phyloP scores from a whole-genome alignment of 2,797 vertebrate genomes.

The Rhadinocentrus ornatus region DNA sequence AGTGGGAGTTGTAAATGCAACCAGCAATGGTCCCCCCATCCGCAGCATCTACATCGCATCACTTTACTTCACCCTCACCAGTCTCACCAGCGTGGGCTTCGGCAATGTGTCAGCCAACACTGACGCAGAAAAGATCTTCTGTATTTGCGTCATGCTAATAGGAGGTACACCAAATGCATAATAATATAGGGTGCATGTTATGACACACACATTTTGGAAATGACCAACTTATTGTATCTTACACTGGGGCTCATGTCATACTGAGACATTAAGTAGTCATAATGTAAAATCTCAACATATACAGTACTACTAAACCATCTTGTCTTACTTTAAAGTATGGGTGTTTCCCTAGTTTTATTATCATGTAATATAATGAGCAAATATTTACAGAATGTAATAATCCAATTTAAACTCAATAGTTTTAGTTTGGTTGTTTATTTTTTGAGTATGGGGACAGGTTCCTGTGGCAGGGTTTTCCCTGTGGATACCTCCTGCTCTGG shows the following conservation, averaged over 20 bases:
- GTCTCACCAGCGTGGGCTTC: conserved; percentile 98
- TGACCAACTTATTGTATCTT: not conserved
- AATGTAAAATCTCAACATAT: not conserved
- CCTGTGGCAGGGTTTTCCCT: conserved; percentile 53
- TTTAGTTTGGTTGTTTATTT: conserved; percentile 26
- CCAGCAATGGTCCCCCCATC: conserved; percentile 84
- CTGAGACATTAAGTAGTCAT: conserved; percentile 5
- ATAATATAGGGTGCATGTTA: not conserved
- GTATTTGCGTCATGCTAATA: conserved; percentile 97
- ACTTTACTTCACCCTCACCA: conserved; percentile 97
- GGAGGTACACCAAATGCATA: conserved; percentile 84
- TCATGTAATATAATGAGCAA: not conserved
- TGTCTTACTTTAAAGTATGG: conserved; percentile 14
- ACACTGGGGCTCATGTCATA: conserved; percentile 3
- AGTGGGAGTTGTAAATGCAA: conserved; percentile 57
- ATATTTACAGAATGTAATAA: conserved; percentile 15
- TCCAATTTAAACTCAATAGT: conserved; percentile 34
- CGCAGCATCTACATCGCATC: conserved; percentile 95
- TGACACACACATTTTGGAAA: conserved; percentile 1
- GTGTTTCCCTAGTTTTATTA: not conserved
- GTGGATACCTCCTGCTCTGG: conserved; percentile 48
- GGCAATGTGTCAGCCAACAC: conserved; percentile 98
- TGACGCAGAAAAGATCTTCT: conserved; percentile 97
- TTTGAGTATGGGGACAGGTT: conserved; percentile 51
- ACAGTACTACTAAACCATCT: not conserved